A percentile compares a stretch with the other conserved stretches of the same genome.
phyloP scores from a whole-genome alignment of 2,113 vertebrate species.

The Junco hyemalis region DNA sequence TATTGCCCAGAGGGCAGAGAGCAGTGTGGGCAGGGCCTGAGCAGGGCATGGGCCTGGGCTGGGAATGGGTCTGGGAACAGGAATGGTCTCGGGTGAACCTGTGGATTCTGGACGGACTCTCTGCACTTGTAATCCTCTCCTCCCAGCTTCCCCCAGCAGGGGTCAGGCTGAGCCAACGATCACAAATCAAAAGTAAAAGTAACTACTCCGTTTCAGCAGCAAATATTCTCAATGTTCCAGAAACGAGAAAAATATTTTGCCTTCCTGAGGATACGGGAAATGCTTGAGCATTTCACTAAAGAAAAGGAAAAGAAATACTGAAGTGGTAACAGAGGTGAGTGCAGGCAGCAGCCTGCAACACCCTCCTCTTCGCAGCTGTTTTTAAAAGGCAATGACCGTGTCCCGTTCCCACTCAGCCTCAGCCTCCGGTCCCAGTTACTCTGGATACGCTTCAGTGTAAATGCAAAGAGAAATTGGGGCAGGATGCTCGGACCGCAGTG shows the following conservation, averaged over 20 bases:
- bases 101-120: rapidly evolving
- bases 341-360: not conserved
- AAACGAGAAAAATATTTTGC: not conserved
- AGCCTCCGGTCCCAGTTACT: not conserved
- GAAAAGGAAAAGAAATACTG: not conserved
- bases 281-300: not conserved
- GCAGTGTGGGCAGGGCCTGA: not conserved
- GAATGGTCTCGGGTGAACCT: not conserved
- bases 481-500: not conserved
- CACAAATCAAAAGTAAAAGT: not conserved
- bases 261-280: not conserved
- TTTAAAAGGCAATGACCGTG: not conserved
- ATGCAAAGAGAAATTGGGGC: not conserved
- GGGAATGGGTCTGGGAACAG: not conserved
- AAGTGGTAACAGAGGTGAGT: not conserved
- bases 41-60: rapidly evolving
- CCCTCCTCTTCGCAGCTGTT: not conserved
- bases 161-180: slow-evolving; percentile 33
- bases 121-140: not conserved
- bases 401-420: not conserved
- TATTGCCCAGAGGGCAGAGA: rapidly evolving
- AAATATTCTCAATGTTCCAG: not conserved
- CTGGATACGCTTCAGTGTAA: not conserved
- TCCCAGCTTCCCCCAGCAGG: slow-evolving; percentile 35
- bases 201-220: not conserved